Conservation (phyloP, 1,140 invertebrate genomes). For the Drusus annulatus region DNA sequence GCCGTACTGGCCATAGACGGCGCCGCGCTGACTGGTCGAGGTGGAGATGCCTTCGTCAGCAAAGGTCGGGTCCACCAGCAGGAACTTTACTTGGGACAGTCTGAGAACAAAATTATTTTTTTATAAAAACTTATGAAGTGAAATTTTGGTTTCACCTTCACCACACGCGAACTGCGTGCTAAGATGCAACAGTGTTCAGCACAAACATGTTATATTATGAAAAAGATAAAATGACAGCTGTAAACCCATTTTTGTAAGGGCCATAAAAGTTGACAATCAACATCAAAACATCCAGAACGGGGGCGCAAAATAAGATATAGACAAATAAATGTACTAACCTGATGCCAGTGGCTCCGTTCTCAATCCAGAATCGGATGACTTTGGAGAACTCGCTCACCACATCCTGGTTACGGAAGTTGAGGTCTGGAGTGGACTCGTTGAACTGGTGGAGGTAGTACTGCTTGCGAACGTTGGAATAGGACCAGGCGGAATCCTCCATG, state of each 20-base stretch:
- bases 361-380: slow-evolving; percentile 79
- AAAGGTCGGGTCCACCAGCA: slow-evolving; percentile 74
- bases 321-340: slow-evolving; percentile 63
- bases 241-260: too few species aligned
- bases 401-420: slow-evolving; percentile 76
- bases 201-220: too few species aligned
- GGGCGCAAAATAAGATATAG: too few species aligned
- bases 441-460: slow-evolving; percentile 80
- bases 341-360: slow-evolving; percentile 82
- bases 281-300: too few species aligned
- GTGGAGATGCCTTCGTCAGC: slow-evolving; percentile 66
- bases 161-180: too few species aligned
- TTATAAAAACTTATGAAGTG: too few species aligned
- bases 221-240: too few species aligned
- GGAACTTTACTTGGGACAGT: slow-evolving; percentile 76
- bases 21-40: slow-evolving; percentile 57
- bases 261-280: too few species aligned
- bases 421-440: slow-evolving; percentile 73
- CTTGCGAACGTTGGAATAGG: slow-evolving; percentile 69
- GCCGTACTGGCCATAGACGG: slow-evolving; percentile 69
- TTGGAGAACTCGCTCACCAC: slow-evolving; percentile 76
- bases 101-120: slow-evolving; percentile 48
- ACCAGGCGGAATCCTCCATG: slow-evolving; percentile 71
- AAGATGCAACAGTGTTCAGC: too few species aligned
- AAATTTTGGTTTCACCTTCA: too few species aligned